Evolutionary conservation across 2,888 invertebrate genomes (phyloP).

Genomic region (Rugalucina vietnamica): DNA sequence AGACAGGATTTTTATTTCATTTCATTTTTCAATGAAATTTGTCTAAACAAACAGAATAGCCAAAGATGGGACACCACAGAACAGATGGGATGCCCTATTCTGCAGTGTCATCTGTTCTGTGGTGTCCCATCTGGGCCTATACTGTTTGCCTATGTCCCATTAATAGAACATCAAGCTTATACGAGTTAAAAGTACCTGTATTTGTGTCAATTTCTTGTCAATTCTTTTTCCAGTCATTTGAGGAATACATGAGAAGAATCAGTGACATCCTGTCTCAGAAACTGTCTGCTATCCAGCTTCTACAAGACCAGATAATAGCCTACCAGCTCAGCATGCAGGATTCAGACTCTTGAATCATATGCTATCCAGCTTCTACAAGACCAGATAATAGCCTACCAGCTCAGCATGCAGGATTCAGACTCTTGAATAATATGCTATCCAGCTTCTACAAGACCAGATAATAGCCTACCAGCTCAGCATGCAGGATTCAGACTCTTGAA

Average conservation of each 20-base stretch:
- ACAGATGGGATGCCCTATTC: not conserved
- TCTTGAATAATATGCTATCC: too few species aligned
- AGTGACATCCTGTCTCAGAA: conserved; percentile 75
- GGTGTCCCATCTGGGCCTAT: too few species aligned
- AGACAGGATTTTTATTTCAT: too few species aligned
- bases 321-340: conserved; percentile 64
- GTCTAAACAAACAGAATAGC: too few species aligned
- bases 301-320: conserved; percentile 73
- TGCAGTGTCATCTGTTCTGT: too few species aligned
- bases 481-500: too few species aligned
- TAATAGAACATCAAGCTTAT: too few species aligned
- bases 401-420: conserved; percentile 55
- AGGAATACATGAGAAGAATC: conserved; percentile 74
- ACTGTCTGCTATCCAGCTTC: conserved; percentile 72
- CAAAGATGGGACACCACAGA: too few species aligned
- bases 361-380: conserved; percentile 75
- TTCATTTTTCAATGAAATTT: not conserved
- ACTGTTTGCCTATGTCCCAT: too few species aligned
- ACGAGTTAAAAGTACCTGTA: too few species aligned
- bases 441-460: conserved; percentile 74
- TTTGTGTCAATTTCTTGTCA: too few species aligned
- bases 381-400: conserved; percentile 70
- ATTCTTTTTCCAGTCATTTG: conserved; percentile 73
- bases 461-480: conserved; percentile 64
- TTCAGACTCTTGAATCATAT: too few species aligned